Conservation (phyloP, 2,113 vertebrate genomes). For the Epinephelus cyanopodus region DNA sequence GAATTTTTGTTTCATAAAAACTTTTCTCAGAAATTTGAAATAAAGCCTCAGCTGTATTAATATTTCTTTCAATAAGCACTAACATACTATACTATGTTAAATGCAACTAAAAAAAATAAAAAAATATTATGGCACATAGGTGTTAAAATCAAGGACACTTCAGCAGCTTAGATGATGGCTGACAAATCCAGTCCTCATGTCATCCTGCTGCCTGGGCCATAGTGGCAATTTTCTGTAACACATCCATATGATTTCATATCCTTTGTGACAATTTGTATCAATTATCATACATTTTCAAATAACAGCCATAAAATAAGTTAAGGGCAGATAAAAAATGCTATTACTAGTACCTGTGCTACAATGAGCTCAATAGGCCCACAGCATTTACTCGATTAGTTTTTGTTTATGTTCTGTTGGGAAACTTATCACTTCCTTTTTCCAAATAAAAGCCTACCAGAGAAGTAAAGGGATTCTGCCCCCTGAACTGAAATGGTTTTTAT, state of each 20-base stretch:
- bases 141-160: conserved; percentile 7
- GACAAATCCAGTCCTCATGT: not conserved
- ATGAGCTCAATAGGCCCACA: not conserved
- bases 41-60: not conserved
- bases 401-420: not conserved
- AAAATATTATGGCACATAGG: conserved; percentile 32
- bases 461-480: not conserved
- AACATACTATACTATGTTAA: not conserved
- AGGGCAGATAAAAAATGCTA: not conserved
- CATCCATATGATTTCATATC: not conserved
- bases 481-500: not conserved
- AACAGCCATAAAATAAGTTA: not conserved
- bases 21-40: too few species aligned
- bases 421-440: conserved; percentile 18
- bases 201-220: not conserved
- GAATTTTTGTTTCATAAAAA: too few species aligned
- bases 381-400: not conserved
- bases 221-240: not conserved
- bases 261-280: not conserved
- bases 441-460: conserved; percentile 27
- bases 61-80: not conserved
- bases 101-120: not conserved
- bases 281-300: not conserved
- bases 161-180: not conserved
- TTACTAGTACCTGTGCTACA: not conserved